These are phyloP conservation scores for Microcebus jonahi DNA, from an alignment of 2,113 vertebrate species.

Conservation along the genomic window DNA sequence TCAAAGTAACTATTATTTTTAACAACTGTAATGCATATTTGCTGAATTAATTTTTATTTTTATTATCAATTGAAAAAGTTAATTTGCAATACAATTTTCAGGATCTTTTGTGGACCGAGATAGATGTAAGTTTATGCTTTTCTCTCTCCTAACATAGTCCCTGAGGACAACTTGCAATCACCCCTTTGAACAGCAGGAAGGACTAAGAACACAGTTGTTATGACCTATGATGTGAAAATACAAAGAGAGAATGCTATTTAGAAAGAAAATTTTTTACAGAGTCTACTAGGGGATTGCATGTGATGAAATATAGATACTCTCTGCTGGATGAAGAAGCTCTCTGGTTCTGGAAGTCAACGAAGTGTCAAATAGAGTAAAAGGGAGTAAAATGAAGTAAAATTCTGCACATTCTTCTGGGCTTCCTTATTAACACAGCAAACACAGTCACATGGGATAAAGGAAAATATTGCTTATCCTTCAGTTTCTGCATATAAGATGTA, in stretches of 20 bases:
- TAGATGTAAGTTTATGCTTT: constrained; percentile 28
- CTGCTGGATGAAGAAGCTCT: constrained; percentile 13
- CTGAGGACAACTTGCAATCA: neutral
- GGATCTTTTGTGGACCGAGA: neutral
- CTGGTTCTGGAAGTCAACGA: neutral
- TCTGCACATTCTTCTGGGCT: neutral
- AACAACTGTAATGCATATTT: neutral
- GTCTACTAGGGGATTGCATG: constrained; percentile 42
- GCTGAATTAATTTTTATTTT: constrained; percentile 14
- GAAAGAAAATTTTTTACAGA: constrained; percentile 57
- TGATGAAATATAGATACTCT: constrained; percentile 48
- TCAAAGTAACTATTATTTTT: neutral
- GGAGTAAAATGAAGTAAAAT: neutral
- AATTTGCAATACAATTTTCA: constrained; percentile 11
- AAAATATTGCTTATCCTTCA: neutral
- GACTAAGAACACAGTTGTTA: constrained; percentile 38
- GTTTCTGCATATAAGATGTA: neutral
- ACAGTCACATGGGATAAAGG: neutral
- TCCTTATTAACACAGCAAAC: neutral
- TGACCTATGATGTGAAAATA: constrained; percentile 46
- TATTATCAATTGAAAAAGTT: neutral
- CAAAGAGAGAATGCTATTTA: constrained; percentile 33
- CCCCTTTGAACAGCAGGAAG: constrained; percentile 60
- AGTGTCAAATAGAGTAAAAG: neutral
- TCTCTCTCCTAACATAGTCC: constrained; percentile 56